Evolutionary conservation across 2,797 vertebrate genomes (phyloP).

Genomic region (Syncerus caffer): DNA sequence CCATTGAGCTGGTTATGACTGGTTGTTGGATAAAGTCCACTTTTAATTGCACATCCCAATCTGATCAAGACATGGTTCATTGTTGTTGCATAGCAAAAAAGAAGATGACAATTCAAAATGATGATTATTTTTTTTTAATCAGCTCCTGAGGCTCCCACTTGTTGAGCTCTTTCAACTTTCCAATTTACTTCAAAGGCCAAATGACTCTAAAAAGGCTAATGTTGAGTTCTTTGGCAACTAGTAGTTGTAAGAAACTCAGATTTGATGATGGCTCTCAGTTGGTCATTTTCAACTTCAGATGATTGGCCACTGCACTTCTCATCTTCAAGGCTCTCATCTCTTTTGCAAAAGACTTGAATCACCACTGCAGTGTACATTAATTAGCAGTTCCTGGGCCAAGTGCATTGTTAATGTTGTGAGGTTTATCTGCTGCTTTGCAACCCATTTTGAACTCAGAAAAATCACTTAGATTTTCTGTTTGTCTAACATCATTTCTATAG

Average conservation of each 20-base stretch:
- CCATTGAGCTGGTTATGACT: neutral
- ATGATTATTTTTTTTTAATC: neutral
- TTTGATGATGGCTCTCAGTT: neutral
- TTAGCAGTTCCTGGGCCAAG: neutral
- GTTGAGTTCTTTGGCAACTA: fast-evolving
- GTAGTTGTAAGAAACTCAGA: neutral
- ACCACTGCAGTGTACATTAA: neutral
- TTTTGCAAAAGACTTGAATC: neutral
- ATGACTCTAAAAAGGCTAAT: neutral
- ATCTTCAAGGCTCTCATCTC: neutral
- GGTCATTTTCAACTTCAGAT: neutral
- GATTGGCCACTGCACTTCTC: neutral
- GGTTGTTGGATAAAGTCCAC: neutral
- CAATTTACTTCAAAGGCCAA: neutral
- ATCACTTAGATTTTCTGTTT: neutral
- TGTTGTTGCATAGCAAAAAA: neutral
- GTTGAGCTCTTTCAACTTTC: neutral
- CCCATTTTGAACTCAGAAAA: neutral
- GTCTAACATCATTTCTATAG: neutral
- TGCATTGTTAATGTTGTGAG: neutral
- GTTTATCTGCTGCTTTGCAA: neutral
- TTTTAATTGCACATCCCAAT: neutral
- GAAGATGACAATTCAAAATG: neutral
- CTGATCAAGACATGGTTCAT: neutral
- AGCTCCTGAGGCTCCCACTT: neutral